Evolutionary conservation across 2,797 vertebrate species (phyloP).

Genomic region (Pristis pectinata): DNA sequence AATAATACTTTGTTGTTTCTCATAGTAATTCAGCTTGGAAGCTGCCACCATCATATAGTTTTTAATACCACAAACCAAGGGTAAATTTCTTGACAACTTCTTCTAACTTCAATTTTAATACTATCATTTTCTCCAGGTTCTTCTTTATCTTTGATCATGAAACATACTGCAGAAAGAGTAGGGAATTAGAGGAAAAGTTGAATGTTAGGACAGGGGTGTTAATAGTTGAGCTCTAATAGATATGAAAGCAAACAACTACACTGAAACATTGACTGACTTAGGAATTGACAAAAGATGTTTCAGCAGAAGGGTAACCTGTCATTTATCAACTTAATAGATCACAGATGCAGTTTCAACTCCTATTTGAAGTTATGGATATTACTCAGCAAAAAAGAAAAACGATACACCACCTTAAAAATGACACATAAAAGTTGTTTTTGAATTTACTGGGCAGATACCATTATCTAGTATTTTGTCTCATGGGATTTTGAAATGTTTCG

Average conservation of each 20-base stretch:
- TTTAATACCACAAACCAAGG: too few species aligned
- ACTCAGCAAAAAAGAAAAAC: conserved; percentile 18
- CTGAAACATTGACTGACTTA: not conserved
- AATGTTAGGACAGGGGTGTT: not conserved
- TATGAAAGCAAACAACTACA: not conserved
- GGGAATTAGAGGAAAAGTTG: not conserved
- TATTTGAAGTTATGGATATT: conserved; percentile 64
- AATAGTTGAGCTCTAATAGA: not conserved
- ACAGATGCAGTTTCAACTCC: conserved; percentile 89
- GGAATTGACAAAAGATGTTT: conserved; percentile 77
- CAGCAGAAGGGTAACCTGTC: conserved; percentile 97
- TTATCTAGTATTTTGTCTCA: not conserved
- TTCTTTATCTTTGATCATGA: too few species aligned
- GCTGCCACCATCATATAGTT: too few species aligned
- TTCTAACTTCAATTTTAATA: not conserved
- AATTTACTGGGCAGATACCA: conserved; percentile 6
- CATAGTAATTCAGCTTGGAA: too few species aligned
- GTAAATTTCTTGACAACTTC: too few species aligned
- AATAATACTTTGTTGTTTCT: too few species aligned
- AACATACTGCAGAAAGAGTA: not conserved
- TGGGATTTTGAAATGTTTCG: not conserved
- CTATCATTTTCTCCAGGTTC: not conserved
- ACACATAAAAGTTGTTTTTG: not conserved
- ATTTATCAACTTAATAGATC: conserved; percentile 99
- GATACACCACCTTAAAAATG: not conserved